Conservation (phyloP, 2,888 invertebrate species). For the Leptura quadrifasciata region DNA sequence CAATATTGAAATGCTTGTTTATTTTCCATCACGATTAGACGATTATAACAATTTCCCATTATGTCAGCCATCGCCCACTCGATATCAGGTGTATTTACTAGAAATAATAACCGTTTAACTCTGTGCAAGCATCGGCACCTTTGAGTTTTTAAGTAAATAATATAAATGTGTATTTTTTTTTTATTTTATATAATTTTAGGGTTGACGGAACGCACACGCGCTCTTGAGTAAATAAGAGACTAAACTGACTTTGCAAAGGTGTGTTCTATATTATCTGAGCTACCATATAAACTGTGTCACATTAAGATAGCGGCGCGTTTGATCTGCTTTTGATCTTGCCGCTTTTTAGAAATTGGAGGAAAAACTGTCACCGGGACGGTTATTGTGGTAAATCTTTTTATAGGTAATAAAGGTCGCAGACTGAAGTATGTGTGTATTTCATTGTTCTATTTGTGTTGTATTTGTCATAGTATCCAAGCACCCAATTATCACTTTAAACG, state of each 20-base stretch:
- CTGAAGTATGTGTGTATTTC: slow-evolving; percentile 21
- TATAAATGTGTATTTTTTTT: slow-evolving; percentile 31
- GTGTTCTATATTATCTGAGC: slow-evolving; percentile 62
- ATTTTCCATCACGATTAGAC: background rate
- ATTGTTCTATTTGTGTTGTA: slow-evolving; percentile 5
- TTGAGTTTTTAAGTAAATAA: slow-evolving; percentile 39
- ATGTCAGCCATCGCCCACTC: slow-evolving; percentile 23
- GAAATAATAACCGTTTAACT: slow-evolving; percentile 42
- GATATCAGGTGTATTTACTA: slow-evolving; percentile 40
- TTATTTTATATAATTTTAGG: slow-evolving; percentile 40
- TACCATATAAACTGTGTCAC: slow-evolving; percentile 65
- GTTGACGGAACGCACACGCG: slow-evolving; percentile 39
- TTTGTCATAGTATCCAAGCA: background rate
- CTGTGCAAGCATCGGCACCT: slow-evolving; percentile 38
- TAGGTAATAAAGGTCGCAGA: slow-evolving; percentile 33
- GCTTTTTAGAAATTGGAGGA: slow-evolving; percentile 37
- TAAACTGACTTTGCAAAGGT: slow-evolving; percentile 50
- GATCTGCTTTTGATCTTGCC: slow-evolving; percentile 59
- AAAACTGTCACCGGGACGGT: slow-evolving; percentile 38
- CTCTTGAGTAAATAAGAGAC: slow-evolving; percentile 38
- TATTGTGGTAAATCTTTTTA: slow-evolving; percentile 34
- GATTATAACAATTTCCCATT: slow-evolving; percentile 38
- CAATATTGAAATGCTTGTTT: slow-evolving; percentile 22
- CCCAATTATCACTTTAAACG: background rate
- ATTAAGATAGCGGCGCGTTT: slow-evolving; percentile 64